A percentile compares a stretch with the other conserved stretches of the same genome.
Evolutionary conservation across 1,140 invertebrate species (phyloP).

Genomic region (Aphis craccivora): DNA sequence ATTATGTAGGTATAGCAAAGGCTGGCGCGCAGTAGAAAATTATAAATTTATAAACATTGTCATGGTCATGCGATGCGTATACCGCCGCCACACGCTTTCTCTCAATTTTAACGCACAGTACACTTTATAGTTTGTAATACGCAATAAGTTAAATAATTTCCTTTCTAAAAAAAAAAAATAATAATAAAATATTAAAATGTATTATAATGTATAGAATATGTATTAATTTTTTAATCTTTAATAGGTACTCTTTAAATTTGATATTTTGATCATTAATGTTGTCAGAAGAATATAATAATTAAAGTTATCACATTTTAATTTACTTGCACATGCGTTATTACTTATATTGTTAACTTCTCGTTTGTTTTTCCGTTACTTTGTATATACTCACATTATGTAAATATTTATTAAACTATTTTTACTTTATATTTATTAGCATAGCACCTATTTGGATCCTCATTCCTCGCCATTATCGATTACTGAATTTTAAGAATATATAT

Average conservation of each 20-base stretch:
- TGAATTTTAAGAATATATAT: background rate
- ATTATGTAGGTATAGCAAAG: background rate
- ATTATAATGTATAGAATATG: background rate
- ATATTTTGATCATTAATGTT: background rate
- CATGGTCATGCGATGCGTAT: slow-evolving; percentile 51
- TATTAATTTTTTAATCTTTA: background rate
- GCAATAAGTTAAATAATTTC: slow-evolving; percentile 49
- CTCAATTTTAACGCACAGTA: slow-evolving; percentile 25
- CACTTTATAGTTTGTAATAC: slow-evolving; percentile 22
- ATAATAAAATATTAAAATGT: slow-evolving; percentile 10
- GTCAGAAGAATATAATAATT: background rate
- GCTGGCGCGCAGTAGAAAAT: background rate
- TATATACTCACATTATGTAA: background rate
- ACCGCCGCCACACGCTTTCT: slow-evolving; percentile 27
- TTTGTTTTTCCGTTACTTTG: background rate
- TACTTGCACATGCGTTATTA: background rate
- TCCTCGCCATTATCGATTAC: background rate
- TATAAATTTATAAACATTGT: slow-evolving; percentile 45
- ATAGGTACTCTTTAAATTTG: background rate
- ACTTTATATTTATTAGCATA: background rate
- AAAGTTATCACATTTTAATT: background rate
- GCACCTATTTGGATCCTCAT: background rate
- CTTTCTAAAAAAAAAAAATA: slow-evolving; percentile 46
- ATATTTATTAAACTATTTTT: background rate
- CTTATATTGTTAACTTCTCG: background rate